phyloP scores from a whole-genome alignment of 2,888 invertebrate genomes.

The Lasioglossum morio region DNA sequence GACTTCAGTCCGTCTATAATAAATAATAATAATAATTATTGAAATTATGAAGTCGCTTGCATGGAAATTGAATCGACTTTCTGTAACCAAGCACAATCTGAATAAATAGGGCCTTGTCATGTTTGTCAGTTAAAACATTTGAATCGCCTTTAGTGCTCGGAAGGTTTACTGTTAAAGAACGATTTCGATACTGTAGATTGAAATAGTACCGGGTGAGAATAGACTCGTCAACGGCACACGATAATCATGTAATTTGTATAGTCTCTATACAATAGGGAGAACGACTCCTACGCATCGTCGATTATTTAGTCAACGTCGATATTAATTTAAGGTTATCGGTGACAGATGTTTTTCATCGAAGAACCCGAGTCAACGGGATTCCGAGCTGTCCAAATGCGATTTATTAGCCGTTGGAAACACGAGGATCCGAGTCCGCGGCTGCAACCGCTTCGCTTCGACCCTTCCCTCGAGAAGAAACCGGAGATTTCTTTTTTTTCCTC shows the following conservation, averaged over 20 bases:
- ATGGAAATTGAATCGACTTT: too few species aligned
- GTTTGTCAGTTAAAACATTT: too few species aligned
- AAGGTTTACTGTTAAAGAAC: too few species aligned
- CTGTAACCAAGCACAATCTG: too few species aligned
- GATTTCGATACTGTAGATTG: too few species aligned
- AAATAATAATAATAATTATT: too few species aligned
- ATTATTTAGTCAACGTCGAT: neutral
- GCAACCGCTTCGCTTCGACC: constrained; percentile 24
- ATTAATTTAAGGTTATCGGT: constrained; percentile 1
- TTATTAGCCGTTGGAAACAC: constrained; percentile 73
- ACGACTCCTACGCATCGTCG: neutral
- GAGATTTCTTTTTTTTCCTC: constrained; percentile 55
- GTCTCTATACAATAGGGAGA: neutral
- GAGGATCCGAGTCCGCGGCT: constrained; percentile 47
- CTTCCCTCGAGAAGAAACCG: constrained; percentile 59
- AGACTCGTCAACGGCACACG: neutral
- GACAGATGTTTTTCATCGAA: constrained; percentile 74
- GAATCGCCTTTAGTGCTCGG: too few species aligned
- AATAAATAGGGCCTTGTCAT: too few species aligned
- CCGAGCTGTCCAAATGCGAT: constrained; percentile 63
- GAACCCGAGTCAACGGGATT: constrained; percentile 59
- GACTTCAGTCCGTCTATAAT: too few species aligned
- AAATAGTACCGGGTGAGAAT: too few species aligned
- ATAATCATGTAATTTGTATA: neutral
- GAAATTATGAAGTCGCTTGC: too few species aligned